Base-by-base conservation (phyloP, 2,113 vertebrate genomes). In the Etia nguti region DNA sequence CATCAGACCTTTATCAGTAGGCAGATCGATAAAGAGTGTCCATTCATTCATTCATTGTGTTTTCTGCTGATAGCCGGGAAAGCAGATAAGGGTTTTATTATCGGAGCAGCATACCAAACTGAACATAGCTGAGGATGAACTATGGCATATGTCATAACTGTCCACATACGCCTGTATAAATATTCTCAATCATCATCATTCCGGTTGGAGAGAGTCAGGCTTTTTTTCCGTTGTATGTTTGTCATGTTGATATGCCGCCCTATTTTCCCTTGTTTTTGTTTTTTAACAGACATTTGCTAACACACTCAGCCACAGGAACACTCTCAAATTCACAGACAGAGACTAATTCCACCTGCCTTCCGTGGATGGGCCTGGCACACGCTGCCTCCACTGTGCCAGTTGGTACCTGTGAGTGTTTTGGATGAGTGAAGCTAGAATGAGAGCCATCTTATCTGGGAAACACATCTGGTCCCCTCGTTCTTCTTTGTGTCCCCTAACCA, bases 391-490 rank as follows among this genome's bases (percentile, higher is more conserved):
- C 18, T 8, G 11, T 73, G 91, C 92, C 81, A 93, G 81, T 90
- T 90, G 81, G 84, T 93, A 94, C 93, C 91, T 90, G 84, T 84
- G 90, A 83, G 79, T 89, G 89, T 86, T 94, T 80, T 92, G 92
- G 90, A 88, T 91, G 91, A 94, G 84, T 77, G 84, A 80, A 59
- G 87, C 86, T 92, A 81, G 65, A 92, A 88, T 65, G 34, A 84
- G 79, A 60, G 81, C 84, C 82, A 83, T 91, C 90, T 92, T 94
- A 95, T 95, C 94, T 88, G 83, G 13, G 79, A 86, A 92, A 88
- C 93, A 92, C 92, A 94, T 95, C 94, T 93, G 93, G 85, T 95
- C 89, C 79, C 85, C 80, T 81, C 80, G 46, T 77, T 77, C 46
- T 50, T 77, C 10, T 90, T 26, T 89, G 87, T 86, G 84, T 86